Percentiles rank a stretch among this genome's conserved stretches.
phyloP scores from a whole-genome alignment of 2,888 invertebrate genomes.

The Cylindroiulus punctatus region DNA sequence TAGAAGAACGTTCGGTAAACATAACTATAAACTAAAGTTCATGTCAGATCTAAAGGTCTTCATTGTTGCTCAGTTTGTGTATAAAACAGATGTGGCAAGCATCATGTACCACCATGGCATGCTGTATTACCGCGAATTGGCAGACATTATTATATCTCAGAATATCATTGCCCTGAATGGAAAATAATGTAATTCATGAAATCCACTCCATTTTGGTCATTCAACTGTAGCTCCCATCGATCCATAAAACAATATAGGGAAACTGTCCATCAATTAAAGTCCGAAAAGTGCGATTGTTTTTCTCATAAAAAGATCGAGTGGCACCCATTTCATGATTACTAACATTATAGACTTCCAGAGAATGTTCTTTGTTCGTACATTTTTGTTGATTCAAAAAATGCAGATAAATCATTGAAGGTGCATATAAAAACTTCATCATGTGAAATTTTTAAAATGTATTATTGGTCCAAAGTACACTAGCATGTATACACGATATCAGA shows the following conservation, averaged over 20 bases:
- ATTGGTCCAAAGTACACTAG: no score
- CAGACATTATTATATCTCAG: background rate
- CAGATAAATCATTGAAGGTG: no score
- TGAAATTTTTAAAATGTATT: no score
- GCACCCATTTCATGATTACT: no score
- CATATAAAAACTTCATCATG: no score
- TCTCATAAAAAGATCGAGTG: background rate
- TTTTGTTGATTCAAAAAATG: no score
- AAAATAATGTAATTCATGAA: background rate
- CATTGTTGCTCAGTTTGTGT: background rate
- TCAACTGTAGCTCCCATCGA: background rate
- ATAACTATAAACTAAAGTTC: no score
- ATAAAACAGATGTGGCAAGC: slow-evolving; percentile 14
- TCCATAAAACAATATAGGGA: background rate
- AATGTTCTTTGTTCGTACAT: no score
- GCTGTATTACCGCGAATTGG: background rate
- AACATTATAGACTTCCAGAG: no score
- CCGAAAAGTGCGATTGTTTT: background rate
- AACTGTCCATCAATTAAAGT: background rate
- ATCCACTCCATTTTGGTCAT: background rate
- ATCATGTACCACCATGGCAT: slow-evolving; percentile 16
- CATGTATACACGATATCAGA: no score
- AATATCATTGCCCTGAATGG: background rate
- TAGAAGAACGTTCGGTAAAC: no score
- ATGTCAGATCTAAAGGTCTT: slow-evolving; percentile 26